Evolutionary conservation across 2,888 invertebrate genomes (phyloP).

Genomic region (Marasmarcha lunaedactyla): DNA sequence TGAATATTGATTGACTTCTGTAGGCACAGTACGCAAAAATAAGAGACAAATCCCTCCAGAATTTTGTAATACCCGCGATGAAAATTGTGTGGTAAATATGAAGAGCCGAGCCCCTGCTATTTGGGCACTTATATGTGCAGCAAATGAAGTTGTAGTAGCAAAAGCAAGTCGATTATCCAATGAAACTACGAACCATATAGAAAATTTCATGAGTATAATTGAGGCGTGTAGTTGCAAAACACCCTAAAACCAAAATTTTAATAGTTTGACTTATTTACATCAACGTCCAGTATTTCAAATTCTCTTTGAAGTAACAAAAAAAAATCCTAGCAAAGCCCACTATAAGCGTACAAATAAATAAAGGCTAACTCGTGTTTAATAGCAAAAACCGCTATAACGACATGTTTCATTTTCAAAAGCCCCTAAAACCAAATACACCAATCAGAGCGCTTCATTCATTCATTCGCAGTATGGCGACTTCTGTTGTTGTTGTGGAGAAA

Average conservation of each 20-base stretch:
- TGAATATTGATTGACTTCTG: slow-evolving; percentile 2
- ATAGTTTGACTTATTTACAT: slow-evolving; percentile 1
- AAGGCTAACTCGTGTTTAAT: neutral
- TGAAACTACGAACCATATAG: slow-evolving; percentile 1
- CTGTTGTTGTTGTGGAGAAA: neutral
- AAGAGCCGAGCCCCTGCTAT: neutral
- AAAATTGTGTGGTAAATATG: neutral
- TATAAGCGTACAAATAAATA: neutral
- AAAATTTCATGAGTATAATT: slow-evolving; percentile 3
- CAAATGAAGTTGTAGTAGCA: neutral
- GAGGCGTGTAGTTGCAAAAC: neutral
- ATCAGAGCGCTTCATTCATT: slow-evolving; percentile 4
- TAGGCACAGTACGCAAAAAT: slow-evolving; percentile 3
- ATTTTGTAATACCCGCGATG: too few relatives aligned
- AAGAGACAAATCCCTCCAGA: slow-evolving; percentile 2
- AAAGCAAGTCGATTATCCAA: slow-evolving; percentile 1
- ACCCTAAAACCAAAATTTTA: too few relatives aligned
- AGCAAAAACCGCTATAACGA: slow-evolving; percentile 3
- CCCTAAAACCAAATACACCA: slow-evolving; percentile 6
- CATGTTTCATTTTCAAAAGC: slow-evolving; percentile 5
- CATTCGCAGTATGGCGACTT: neutral
- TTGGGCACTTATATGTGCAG: neutral
- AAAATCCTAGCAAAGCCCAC: neutral
- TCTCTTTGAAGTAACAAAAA: too few relatives aligned
- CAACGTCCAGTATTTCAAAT: slow-evolving; percentile 6